A percentile compares a stretch with the other conserved stretches of the same genome.
These are phyloP conservation scores for Panulirus ornatus DNA, from an alignment of 1,140 invertebrate genomes.

Conservation along the genomic window DNA sequence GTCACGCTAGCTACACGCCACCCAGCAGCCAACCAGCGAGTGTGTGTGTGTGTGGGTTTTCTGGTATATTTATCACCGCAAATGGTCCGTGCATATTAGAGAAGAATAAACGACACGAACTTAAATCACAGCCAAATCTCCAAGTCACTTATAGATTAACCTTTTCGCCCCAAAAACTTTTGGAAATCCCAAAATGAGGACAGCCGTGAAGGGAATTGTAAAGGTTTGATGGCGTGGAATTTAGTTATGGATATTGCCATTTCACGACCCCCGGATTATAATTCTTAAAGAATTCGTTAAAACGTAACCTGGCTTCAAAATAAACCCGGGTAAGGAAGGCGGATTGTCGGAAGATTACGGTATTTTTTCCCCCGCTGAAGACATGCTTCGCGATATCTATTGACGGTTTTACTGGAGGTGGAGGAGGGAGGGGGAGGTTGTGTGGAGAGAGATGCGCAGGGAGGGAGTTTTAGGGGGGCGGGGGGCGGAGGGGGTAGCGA, in stretches of 20 bases:
- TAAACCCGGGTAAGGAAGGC: neutral
- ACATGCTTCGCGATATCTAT: neutral
- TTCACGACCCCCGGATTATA: neutral
- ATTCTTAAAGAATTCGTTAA: neutral
- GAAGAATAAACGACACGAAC: conserved; percentile 7
- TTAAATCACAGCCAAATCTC: conserved; percentile 19
- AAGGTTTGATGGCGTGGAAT: conserved; percentile 7
- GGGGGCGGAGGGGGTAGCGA: neutral
- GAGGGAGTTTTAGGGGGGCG: neutral
- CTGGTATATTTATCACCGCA: neutral
- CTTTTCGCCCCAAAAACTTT: neutral
- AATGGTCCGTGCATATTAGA: conserved; percentile 15
- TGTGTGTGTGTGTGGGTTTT: conserved; percentile 5
- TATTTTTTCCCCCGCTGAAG: neutral
- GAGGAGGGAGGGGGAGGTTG: neutral
- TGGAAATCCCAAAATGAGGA: neutral
- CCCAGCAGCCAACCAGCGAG: neutral
- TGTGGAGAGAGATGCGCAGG: neutral
- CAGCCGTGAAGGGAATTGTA: neutral
- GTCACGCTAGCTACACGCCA: neutral
- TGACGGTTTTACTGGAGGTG: neutral
- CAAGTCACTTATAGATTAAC: conserved; percentile 20
- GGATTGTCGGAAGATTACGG: neutral
- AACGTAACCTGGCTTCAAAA: neutral
- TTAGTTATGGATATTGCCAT: conserved; percentile 1